phyloP scores from a whole-genome alignment of 2,888 invertebrate species.

The Dinocampus coccinellae region DNA sequence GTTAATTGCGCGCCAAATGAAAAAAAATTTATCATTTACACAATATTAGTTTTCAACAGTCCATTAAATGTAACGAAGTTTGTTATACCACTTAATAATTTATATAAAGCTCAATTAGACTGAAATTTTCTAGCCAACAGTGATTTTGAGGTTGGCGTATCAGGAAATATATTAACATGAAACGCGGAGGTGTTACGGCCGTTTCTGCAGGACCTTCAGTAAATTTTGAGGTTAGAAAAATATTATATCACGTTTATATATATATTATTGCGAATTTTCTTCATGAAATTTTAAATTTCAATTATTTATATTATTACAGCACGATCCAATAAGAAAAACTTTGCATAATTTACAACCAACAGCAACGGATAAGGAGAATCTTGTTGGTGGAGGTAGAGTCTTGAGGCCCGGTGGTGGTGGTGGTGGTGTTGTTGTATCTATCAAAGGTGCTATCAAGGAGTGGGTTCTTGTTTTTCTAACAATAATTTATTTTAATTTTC shows the following conservation, averaged over 20 bases:
- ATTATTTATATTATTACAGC: slow-evolving; percentile 25
- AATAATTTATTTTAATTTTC: background rate
- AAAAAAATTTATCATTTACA: no score
- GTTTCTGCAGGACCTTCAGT: slow-evolving; percentile 56
- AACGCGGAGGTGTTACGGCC: slow-evolving; percentile 58
- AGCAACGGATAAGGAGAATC: slow-evolving; percentile 82
- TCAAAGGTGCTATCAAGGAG: slow-evolving; percentile 50
- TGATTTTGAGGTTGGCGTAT: background rate
- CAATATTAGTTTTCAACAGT: no score
- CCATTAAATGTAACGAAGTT: no score
- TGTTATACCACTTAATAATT: no score
- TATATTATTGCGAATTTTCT: background rate
- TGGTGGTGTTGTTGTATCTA: slow-evolving; percentile 44
- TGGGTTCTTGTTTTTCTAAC: slow-evolving; percentile 32
- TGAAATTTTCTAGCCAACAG: no score
- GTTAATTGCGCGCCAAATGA: no score
- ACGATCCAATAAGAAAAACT: slow-evolving; percentile 72
- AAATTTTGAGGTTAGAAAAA: slow-evolving; percentile 59
- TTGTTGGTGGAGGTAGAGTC: slow-evolving; percentile 75
- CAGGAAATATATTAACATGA: slow-evolving; percentile 50
- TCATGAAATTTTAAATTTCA: background rate
- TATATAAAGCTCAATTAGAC: no score
- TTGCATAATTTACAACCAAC: slow-evolving; percentile 82
- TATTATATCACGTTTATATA: slow-evolving; percentile 24
- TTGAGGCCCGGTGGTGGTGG: slow-evolving; percentile 53